A percentile compares a stretch with the other conserved stretches of the same genome.
phyloP scores from a whole-genome alignment of 2,888 invertebrate species.

The Ophioninae sp. region DNA sequence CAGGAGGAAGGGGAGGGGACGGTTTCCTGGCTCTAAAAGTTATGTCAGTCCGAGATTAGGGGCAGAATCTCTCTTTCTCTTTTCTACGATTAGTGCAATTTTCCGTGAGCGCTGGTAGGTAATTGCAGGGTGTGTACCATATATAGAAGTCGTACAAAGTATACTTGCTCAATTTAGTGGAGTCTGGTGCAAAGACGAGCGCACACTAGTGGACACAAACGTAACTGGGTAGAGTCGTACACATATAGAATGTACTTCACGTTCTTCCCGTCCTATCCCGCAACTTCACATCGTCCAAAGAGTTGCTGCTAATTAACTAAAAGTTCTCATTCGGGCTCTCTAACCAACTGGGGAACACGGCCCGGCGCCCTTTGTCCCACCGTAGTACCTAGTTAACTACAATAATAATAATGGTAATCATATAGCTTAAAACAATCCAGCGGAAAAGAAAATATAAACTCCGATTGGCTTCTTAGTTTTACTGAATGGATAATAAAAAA shows the following conservation, averaged over 20 bases:
- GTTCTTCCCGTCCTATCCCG: conserved; percentile 1
- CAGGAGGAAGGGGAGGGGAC: neutral
- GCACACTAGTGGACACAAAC: neutral
- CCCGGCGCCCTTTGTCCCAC: conserved; percentile 16
- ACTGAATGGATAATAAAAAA: neutral
- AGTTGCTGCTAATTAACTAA: conserved; percentile 46
- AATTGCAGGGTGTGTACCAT: conserved; percentile 40
- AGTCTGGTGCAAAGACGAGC: conserved; percentile 10
- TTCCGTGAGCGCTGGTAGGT: conserved; percentile 46
- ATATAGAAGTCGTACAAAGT: conserved; percentile 8
- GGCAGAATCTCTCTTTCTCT: conserved; percentile 40
- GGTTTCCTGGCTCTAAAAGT: conserved; percentile 56
- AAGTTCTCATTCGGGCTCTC: conserved; percentile 36
- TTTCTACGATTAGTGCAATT: conserved; percentile 60
- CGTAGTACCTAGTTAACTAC: neutral
- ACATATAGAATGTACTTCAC: neutral
- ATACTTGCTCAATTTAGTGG: conserved; percentile 21
- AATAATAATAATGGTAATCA: conserved; percentile 11
- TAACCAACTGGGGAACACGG: conserved; percentile 32
- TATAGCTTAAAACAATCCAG: neutral
- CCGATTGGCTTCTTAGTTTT: neutral
- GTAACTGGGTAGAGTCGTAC: neutral
- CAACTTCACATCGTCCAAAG: conserved; percentile 18
- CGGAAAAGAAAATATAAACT: conserved; percentile 9
- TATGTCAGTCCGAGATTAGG: conserved; percentile 61